Evolutionary conservation across 2,113 vertebrate species (phyloP), one percentile per base, ranked within the genome.

Genomic region (Notothenia coriiceps): DNA sequence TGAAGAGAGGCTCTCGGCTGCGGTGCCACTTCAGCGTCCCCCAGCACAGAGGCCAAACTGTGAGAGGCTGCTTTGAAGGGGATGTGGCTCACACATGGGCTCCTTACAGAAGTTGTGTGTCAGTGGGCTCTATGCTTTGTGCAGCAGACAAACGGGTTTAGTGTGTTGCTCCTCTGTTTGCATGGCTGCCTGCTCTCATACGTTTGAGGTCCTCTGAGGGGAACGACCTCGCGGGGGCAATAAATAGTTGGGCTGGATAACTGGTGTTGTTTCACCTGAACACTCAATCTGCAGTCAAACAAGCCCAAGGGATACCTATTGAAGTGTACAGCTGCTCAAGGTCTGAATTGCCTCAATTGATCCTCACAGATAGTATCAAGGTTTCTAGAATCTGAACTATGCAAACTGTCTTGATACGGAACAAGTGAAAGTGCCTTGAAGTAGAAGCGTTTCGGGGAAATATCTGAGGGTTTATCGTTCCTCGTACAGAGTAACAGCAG

Each of bases 241-340:
- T 91, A 88, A 90, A 91, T 78, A 86, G 84, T 49, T 79, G 62
- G 46, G 78, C 78, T 56, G 77, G 69, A 89, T 86, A 74, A 86
- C 69, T 50, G 18, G 75, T 83, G 82, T 86, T 87, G 79, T 88
- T 89, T 84, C 80, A 86, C 86, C 86, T 88, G 83, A 88, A 68
- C 80, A 81, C 69, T 86, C 76, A 82, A 14, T 74, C 68, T 74
- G 74, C 59, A 54, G 68, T 77, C 79, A 86, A 79, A 85, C 70
- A 84, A 66, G 69, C 69, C 76, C 15, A 71, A 54, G 57, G 73
- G 60, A 57, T 25, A 69, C 49, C 47, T 33, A 62, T 66, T 71
- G 61, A 81, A 64, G 62, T 65, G 14, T 43, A 22, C 25, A 3
- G 62, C 77, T 70, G 44, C 54, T 33, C 56, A 20, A 22, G 73